These are phyloP conservation scores for Cinclus cinclus DNA, from an alignment of 2,113 vertebrate species.

Conservation along the genomic window DNA sequence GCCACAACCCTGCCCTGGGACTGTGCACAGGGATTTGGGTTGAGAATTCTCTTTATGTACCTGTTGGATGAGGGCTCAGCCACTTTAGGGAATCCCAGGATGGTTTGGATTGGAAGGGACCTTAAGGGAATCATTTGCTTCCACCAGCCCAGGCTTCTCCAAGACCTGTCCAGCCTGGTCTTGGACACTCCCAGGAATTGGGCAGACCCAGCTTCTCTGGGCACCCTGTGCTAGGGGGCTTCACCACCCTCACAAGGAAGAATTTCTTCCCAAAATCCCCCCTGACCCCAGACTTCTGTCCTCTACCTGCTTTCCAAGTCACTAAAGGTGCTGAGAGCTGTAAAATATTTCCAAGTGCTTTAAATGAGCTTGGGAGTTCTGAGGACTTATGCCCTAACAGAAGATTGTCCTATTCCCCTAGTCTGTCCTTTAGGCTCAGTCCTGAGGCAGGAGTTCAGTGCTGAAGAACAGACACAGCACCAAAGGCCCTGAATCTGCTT, in stretches of 20 bases:
- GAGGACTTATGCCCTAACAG: fast-evolving
- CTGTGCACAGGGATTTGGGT: fast-evolving
- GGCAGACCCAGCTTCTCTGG: background rate
- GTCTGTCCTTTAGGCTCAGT: background rate
- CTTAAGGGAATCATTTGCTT: background rate
- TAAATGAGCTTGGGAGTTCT: background rate
- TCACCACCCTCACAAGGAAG: fast-evolving
- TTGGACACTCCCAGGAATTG: background rate
- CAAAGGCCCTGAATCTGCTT: background rate
- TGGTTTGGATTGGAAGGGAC: background rate
- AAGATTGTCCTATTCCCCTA: too few relatives aligned
- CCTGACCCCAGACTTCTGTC: background rate
- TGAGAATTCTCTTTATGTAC: too few relatives aligned
- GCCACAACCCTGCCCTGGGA: fast-evolving
- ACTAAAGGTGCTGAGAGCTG: background rate
- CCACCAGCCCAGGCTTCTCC: fast-evolving
- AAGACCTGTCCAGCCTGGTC: fast-evolving
- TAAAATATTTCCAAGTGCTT: background rate
- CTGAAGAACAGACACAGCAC: background rate
- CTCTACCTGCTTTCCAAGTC: background rate
- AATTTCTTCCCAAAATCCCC: background rate
- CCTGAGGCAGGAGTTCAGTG: fast-evolving
- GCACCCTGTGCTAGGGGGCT: background rate
- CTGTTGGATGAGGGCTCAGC: background rate
- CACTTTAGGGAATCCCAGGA: fast-evolving